These are phyloP conservation scores for Mallateleia sp. DNA, from an alignment of 2,888 invertebrate genomes.

Conservation along the genomic window DNA sequence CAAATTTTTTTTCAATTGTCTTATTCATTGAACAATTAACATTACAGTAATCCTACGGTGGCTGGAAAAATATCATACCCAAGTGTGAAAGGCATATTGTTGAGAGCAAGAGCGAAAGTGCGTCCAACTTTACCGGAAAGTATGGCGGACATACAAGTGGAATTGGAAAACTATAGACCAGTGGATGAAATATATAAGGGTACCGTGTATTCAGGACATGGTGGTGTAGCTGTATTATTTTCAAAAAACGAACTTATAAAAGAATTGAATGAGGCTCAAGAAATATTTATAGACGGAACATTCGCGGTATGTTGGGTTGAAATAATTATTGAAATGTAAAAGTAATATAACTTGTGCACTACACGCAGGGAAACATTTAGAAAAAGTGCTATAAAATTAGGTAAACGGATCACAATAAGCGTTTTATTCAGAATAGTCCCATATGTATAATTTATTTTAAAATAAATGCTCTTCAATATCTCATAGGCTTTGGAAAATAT, in stretches of 20 bases:
- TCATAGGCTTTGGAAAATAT: no score
- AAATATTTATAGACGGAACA: slow-evolving; percentile 67
- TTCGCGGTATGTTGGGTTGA: slow-evolving; percentile 67
- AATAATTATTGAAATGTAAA: no score
- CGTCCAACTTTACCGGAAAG: neutral
- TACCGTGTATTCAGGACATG: slow-evolving; percentile 43
- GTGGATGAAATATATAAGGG: slow-evolving; percentile 51
- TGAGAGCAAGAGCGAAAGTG: neutral
- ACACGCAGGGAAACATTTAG: no score
- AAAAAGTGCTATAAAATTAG: no score
- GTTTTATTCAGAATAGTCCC: no score
- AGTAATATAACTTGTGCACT: no score
- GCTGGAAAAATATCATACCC: neutral
- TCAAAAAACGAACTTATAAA: slow-evolving; percentile 38
- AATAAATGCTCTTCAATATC: no score
- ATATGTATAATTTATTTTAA: no score
- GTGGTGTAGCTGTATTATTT: slow-evolving; percentile 53
- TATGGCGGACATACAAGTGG: neutral
- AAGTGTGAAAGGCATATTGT: neutral
- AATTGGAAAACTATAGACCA: neutral
- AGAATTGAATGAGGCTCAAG: slow-evolving; percentile 13
- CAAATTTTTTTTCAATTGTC: no score
- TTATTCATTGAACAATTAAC: no score
- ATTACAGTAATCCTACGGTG: neutral
- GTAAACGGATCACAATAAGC: no score